Base-by-base conservation (phyloP, 2,113 vertebrate genomes). In the Psettodes erumei region DNA sequence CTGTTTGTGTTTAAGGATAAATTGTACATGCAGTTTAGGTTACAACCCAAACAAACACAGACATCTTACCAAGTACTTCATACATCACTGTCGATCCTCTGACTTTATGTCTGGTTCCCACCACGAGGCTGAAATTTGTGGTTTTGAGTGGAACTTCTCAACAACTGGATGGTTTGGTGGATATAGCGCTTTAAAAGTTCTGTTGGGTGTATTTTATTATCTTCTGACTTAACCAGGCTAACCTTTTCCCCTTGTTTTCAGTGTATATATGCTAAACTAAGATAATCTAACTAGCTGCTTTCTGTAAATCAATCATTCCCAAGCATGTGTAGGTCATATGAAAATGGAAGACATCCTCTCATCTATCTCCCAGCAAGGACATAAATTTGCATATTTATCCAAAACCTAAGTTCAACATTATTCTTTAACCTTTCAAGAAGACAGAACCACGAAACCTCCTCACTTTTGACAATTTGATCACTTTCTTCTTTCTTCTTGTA, bases 11-110 rank as follows among this genome's bases (percentile, higher is more conserved):
- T 77, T 4, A 9, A 38, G 35, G 27, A 55, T 55, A 27, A 19
- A 4, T 42, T 60, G 69, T 75, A 66, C 18, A n/a, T 58, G 23
- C 19, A 63, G 65, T 40, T 32, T 51, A 38, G 47, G 67, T 72
- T 54, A 79, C 48, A 47, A 13, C 33, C 61, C 27, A 53, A 19
- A 68, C 23, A 53, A 9, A 79, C 28, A 53, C 61, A 47, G 4
- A 58, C 35, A 51, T 25, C 7, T 23, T 19, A 45, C 43, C 21
- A 50, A 50, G 47, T 25, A n/a, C 43, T n/a, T n/a, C n/a, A n/a
- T n/a, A n/a, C n/a, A n/a, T n/a, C n/a, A n/a, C n/a, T n/a, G n/a
- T n/a, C n/a, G n/a, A n/a, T n/a, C n/a, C n/a, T n/a, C n/a, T n/a
- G n/a, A n/a, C n/a, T n/a, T n/a, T n/a, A n/a, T n/a, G n/a, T n/a